Conservation (phyloP, 2,888 invertebrate genomes). For the Taenaris catops region DNA sequence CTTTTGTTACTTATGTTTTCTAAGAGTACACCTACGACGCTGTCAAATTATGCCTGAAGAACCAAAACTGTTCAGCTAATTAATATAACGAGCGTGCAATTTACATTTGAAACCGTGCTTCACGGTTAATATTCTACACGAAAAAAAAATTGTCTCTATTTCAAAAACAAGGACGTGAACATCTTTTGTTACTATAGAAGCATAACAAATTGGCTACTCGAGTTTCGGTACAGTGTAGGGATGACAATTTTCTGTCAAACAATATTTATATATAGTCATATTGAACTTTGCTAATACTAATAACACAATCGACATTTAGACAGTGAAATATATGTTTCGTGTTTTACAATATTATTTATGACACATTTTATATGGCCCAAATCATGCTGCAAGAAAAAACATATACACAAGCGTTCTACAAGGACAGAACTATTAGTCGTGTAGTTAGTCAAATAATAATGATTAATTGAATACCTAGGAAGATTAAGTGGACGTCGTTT, state of each 20-base stretch:
- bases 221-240: slow-evolving; percentile 29
- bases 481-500: slow-evolving; percentile 12
- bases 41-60: neutral
- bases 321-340: neutral
- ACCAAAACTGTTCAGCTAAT: no score
- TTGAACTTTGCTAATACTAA: no score
- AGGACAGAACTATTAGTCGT: slow-evolving; percentile 25
- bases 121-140: neutral
- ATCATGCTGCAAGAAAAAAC: slow-evolving; percentile 3
- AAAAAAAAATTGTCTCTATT: slow-evolving; percentile 2
- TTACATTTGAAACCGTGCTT: slow-evolving; percentile 6
- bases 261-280: no score
- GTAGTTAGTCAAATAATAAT: slow-evolving; percentile 24
- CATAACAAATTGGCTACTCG: slow-evolving; percentile 31
- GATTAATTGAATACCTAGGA: slow-evolving; percentile 18
- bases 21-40: no score
- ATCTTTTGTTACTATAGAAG: slow-evolving; percentile 28
- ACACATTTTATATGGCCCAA: neutral
- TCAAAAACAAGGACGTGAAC: slow-evolving; percentile 11
- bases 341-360: neutral
- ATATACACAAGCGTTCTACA: slow-evolving; percentile 13
- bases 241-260: no score
- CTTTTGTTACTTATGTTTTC: no score
- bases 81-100: slow-evolving; percentile 10
- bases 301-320: no score